Base-by-base conservation (phyloP, 2,113 vertebrate genomes). In the Poecile atricapillus region DNA sequence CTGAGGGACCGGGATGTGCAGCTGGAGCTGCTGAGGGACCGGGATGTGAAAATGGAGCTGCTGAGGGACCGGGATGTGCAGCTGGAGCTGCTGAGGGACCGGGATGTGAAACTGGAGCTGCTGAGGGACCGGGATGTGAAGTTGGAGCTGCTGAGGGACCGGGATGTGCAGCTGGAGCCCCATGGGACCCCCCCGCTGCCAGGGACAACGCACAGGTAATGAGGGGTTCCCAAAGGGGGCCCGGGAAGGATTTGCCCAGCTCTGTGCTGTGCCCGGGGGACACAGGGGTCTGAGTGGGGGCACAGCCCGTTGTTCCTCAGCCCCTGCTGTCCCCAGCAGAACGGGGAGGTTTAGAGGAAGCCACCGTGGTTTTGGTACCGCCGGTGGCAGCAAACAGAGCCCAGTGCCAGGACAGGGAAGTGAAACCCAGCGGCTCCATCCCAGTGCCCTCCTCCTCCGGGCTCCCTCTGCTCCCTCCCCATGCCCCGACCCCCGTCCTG, bases 361-460 rank as follows among this genome's bases (percentile, higher is more conserved):
- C 7, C 49, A 0, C 20, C 1, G 8, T 5, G 67, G 52, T 16
- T 79, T 44, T 7, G 0, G 47, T 33, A 12, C 24, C 3, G 7
- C 43, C 18, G 7, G 23, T 8, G 24, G 62, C 6, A 14, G 60
- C 13, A 3, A 11, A 52, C 62, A 27, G 86, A 8, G 46, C 73
- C 16, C 43, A 2, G 55, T 4, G 62, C 20, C 30, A 0, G 30
- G n/a, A 75, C 0, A 0, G 30, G 67, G 94, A 95, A 95, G 30
- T 2, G 58, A 93, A 95, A 94, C 15, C 22, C 39, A 3, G 11
- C 1, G 3, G 65, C 62, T 71, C 63, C 76, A 47, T 62, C 47
- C 18, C 18, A 0, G 56, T 4, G 75, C 17, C 4, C 59, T 25
- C 25, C 60, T 18, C 15, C 37, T 6, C 2, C 0, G 2, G 33